These are phyloP conservation scores for Sphecodes monilicornis DNA, from an alignment of 2,888 invertebrate species.

Conservation along the genomic window DNA sequence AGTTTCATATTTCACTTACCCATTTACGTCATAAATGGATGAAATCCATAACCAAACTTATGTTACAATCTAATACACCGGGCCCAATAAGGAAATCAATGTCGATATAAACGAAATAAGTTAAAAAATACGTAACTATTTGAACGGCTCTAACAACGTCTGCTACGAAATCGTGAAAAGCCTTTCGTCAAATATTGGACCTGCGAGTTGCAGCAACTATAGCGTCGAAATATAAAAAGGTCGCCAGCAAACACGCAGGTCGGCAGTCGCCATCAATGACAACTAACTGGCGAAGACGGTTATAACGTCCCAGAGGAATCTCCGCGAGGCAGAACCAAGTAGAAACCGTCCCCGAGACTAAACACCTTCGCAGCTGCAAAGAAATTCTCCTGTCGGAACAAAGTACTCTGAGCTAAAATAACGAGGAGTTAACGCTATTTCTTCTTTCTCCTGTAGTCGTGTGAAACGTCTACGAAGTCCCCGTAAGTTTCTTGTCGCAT, in stretches of 20 bases:
- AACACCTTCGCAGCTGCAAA: slow-evolving; percentile 21
- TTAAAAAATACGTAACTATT: no score
- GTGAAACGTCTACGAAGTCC: not conserved
- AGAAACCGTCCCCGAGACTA: slow-evolving; percentile 13
- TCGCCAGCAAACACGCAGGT: not conserved
- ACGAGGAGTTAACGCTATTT: slow-evolving; percentile 22
- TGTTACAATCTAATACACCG: no score
- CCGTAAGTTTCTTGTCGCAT: not conserved
- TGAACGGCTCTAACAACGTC: no score
- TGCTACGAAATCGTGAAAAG: no score
- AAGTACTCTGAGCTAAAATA: slow-evolving; percentile 9
- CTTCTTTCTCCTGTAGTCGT: not conserved
- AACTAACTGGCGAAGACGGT: not conserved
- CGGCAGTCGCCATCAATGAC: not conserved
- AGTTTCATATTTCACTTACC: no score
- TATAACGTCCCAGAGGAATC: not conserved
- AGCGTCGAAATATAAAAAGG: not conserved
- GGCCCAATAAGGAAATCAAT: no score
- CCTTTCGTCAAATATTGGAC: not conserved
- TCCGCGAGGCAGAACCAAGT: not conserved
- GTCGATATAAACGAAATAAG: no score
- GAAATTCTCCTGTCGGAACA: slow-evolving; percentile 10
- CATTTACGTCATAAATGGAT: no score
- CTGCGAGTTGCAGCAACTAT: not conserved
- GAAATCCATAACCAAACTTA: no score